Percentiles rank a stretch among this genome's conserved stretches.
Conservation (phyloP, 2,797 vertebrate genomes). For the Poeciliopsis presidionis region DNA sequence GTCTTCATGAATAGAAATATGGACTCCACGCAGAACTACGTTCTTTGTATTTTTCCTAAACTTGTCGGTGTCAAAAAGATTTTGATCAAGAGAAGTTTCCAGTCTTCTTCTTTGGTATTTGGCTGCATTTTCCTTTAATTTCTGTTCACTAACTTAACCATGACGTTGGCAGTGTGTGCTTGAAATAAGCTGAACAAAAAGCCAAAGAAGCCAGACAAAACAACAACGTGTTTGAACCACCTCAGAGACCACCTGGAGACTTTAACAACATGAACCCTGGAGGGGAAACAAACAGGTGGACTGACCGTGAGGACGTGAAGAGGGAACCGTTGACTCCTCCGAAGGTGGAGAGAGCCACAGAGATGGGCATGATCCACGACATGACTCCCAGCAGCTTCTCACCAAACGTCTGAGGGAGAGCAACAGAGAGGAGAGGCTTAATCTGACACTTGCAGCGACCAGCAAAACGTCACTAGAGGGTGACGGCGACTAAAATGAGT, state of each 20-base stretch:
- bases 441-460: neutral
- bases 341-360: slow-evolving; percentile 93
- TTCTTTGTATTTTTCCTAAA: neutral
- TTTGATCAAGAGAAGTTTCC: neutral
- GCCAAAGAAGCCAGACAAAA: neutral
- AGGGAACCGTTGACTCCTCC: slow-evolving; percentile 95
- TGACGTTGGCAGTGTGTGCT: neutral
- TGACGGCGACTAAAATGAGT: neutral
- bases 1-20: neutral
- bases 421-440: slow-evolving; percentile 9
- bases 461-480: slow-evolving; percentile 38
- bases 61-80: neutral
- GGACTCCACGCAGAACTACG: neutral
- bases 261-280: neutral
- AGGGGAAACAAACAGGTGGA: slow-evolving; percentile 1
- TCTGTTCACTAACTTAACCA: neutral
- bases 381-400: slow-evolving; percentile 93
- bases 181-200: neutral
- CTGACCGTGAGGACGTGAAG: slow-evolving; percentile 93
- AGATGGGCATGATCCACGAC: slow-evolving; percentile 97
- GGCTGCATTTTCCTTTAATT: neutral
- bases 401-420: slow-evolving; percentile 86
- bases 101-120: neutral
- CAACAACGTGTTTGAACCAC: neutral
- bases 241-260: neutral